Percentiles rank a stretch among this genome's conserved stretches.
Evolutionary conservation across 2,888 invertebrate genomes (phyloP).

Genomic region (Sphaeridia pumilis): DNA sequence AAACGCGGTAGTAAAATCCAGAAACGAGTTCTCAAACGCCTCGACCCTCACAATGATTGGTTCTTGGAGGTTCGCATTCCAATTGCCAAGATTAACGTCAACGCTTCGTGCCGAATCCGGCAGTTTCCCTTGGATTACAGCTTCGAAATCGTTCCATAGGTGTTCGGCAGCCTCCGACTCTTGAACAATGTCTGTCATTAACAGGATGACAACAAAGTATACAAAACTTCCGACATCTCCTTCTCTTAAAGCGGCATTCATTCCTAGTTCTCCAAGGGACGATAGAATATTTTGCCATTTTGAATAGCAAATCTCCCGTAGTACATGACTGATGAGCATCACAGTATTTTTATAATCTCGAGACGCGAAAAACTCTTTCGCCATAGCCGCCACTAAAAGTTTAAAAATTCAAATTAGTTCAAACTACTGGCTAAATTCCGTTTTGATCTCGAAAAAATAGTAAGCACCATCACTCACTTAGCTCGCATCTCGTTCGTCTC

Average conservation of each 20-base stretch:
- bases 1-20: too few relatives aligned
- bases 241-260: constrained; percentile 25
- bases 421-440: too few relatives aligned
- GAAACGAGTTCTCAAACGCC: constrained; percentile 24
- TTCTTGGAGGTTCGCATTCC: constrained; percentile 18
- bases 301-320: constrained; percentile 31
- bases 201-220: constrained; percentile 28
- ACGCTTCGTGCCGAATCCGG: constrained; percentile 23
- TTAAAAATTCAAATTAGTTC: neutral
- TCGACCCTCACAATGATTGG: constrained; percentile 27
- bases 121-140: constrained; percentile 22
- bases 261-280: constrained; percentile 27
- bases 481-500: constrained; percentile 28
- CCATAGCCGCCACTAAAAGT: constrained; percentile 33
- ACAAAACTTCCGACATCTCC: constrained; percentile 28
- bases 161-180: constrained; percentile 13
- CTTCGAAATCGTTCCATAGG: constrained; percentile 24
- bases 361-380: constrained; percentile 26
- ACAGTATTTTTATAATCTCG: constrained; percentile 28
- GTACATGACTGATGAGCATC: constrained; percentile 32
- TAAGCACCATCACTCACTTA: too few relatives aligned
- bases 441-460: too few relatives aligned
- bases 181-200: constrained; percentile 23
- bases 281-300: constrained; percentile 25
- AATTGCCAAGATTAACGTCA: constrained; percentile 19